phyloP scores from a whole-genome alignment of 2,113 vertebrate genomes.

The Vulpes vulpes region DNA sequence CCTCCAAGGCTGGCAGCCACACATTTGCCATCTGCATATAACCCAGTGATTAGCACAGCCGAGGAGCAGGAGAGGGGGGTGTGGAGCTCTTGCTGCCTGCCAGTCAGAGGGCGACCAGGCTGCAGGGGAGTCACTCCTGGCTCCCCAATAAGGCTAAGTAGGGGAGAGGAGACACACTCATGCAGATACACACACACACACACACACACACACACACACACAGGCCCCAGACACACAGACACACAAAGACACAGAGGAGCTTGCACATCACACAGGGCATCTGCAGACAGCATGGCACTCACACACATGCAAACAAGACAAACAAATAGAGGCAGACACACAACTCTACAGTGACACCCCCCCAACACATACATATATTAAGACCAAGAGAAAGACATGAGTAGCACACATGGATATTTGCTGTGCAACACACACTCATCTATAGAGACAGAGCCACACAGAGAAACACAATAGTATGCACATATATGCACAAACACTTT shows the following conservation, averaged over 20 bases:
- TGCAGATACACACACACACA: neutral
- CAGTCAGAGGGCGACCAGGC: slow-evolving; percentile 56
- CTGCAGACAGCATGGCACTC: neutral
- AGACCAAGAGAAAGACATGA: neutral
- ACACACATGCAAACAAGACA: neutral
- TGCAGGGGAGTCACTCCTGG: slow-evolving; percentile 19
- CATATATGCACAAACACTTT: no score
- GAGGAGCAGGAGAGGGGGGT: slow-evolving; percentile 38
- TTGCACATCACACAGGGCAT: neutral
- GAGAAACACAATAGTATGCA: neutral
- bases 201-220: neutral
- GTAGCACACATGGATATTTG: neutral
- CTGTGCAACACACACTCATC: neutral
- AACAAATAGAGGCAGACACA: neutral
- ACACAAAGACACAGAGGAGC: slow-evolving; percentile 1
- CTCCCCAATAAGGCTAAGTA: neutral
- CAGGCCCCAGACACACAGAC: neutral
- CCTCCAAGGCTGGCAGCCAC: slow-evolving; percentile 72
- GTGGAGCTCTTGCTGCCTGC: slow-evolving; percentile 52
- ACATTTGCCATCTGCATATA: slow-evolving; percentile 81
- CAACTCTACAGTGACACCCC: neutral
- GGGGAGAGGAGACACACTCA: neutral
- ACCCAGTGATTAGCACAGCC: slow-evolving; percentile 79
- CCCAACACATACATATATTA: neutral
- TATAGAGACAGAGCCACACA: neutral